These are phyloP conservation scores for Eolophus roseicapilla DNA, from an alignment of 2,113 vertebrate species.

Conservation along the genomic window DNA sequence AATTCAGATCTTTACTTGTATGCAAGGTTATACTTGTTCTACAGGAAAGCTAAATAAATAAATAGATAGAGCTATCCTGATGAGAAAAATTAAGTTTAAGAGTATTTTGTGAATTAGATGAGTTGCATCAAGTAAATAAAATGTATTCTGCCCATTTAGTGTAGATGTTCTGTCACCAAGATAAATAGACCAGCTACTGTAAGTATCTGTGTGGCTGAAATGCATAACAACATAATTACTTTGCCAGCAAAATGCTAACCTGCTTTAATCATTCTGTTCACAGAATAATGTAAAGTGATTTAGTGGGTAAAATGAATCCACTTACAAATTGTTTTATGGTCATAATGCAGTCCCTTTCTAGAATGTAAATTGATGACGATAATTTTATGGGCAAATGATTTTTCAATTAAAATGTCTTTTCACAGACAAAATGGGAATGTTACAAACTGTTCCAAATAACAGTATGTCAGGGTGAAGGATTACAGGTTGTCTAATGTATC, in stretches of 20 bases:
- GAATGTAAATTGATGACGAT: conserved; percentile 75
- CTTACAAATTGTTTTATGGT: conserved; percentile 79
- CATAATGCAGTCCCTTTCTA: conserved; percentile 67
- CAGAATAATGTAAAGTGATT: conserved; percentile 72
- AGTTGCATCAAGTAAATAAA: conserved; percentile 71
- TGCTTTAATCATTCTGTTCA: conserved; percentile 74
- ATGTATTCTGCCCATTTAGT: conserved; percentile 52
- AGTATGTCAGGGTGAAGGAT: conserved; percentile 1
- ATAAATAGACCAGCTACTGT: conserved; percentile 64
- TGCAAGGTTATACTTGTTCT: conserved; percentile 7
- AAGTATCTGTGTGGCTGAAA: conserved; percentile 70
- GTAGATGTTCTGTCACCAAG: conserved; percentile 77
- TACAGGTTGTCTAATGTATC: conserved; percentile 21
- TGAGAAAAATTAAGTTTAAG: conserved; percentile 49
- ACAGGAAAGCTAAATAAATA: not conserved
- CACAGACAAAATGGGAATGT: conserved; percentile 59
- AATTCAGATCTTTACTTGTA: not conserved
- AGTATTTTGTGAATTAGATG: conserved; percentile 60
- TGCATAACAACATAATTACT: conserved; percentile 77
- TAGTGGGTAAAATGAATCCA: conserved; percentile 73
- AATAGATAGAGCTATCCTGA: conserved; percentile 7
- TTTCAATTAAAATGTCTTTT: conserved; percentile 82
- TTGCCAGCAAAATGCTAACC: conserved; percentile 71
- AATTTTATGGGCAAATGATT: conserved; percentile 81
- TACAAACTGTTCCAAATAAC: conserved; percentile 66